phyloP scores from a whole-genome alignment of 1,140 invertebrate species.

The Saccostrea echinata region DNA sequence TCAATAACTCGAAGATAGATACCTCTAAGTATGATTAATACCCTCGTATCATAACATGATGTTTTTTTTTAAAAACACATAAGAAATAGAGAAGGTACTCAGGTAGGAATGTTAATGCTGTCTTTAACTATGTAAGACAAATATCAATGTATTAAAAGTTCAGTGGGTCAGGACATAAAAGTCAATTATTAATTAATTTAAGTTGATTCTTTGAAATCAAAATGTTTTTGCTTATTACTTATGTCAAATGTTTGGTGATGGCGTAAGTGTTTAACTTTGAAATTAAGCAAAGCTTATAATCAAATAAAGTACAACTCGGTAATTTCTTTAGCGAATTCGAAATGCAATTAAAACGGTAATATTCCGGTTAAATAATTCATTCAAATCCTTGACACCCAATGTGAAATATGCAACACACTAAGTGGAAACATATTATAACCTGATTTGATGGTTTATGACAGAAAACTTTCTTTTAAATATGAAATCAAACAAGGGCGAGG shows the following conservation, averaged over 20 bases:
- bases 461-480: not conserved
- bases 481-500: slow-evolving; percentile 14
- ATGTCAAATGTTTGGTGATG: not conserved
- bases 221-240: not conserved
- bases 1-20: too few species aligned
- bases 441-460: not conserved
- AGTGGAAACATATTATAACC: not conserved
- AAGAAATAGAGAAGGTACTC: too few species aligned
- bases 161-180: not conserved
- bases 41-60: too few species aligned
- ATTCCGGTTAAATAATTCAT: slow-evolving; percentile 21
- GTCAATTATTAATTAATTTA: not conserved
- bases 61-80: too few species aligned
- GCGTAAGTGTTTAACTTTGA: not conserved
- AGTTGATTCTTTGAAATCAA: not conserved
- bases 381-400: not conserved
- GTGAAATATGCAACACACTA: not conserved
- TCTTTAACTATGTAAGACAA: not conserved
- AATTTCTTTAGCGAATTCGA: not conserved
- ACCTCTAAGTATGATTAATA: too few species aligned
- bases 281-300: not conserved
- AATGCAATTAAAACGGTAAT: not conserved
- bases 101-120: not conserved
- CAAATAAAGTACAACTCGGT: not conserved
- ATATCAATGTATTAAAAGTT: not conserved